phyloP scores from a whole-genome alignment of 2,113 vertebrate genomes.

The Regulus satrapa region DNA sequence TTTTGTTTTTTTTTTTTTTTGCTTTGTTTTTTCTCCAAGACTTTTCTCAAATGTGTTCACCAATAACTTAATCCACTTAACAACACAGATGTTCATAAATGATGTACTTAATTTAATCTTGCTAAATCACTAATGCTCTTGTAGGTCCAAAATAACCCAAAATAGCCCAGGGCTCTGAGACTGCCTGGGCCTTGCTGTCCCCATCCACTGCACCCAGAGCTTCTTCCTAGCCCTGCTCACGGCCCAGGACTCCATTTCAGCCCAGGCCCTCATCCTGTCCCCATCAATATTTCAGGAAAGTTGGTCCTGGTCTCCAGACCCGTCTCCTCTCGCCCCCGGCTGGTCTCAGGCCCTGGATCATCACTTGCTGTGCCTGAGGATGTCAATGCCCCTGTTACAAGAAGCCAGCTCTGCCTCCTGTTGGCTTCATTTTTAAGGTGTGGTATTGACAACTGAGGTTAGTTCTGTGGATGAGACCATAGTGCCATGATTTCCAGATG shows the following conservation, averaged over 20 bases:
- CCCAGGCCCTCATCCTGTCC: too few species aligned
- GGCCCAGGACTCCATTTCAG: not conserved
- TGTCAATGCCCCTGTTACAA: too few species aligned
- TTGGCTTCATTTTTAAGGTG: not conserved
- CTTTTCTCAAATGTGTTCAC: fast-evolving
- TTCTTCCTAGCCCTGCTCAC: not conserved
- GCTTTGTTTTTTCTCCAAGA: too few species aligned
- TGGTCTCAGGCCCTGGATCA: too few species aligned
- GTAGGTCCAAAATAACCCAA: not conserved
- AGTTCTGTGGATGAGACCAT: not conserved
- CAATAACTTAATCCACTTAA: not conserved
- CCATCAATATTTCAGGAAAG: too few species aligned
- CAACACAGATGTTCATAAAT: not conserved
- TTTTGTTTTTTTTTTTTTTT: not conserved
- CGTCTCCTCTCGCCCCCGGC: not conserved
- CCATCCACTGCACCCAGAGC: not conserved
- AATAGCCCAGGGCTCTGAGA: not conserved
- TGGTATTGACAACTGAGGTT: not conserved
- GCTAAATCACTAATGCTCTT: not conserved
- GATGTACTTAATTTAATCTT: not conserved
- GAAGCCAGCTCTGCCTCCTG: not conserved
- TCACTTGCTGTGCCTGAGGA: not conserved
- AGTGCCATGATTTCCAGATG: not conserved
- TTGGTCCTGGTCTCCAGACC: not conserved
- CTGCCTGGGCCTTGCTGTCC: not conserved